Evolutionary conservation across 2,113 vertebrate species (phyloP).

Genomic region (Nycticryphes semicollaris): DNA sequence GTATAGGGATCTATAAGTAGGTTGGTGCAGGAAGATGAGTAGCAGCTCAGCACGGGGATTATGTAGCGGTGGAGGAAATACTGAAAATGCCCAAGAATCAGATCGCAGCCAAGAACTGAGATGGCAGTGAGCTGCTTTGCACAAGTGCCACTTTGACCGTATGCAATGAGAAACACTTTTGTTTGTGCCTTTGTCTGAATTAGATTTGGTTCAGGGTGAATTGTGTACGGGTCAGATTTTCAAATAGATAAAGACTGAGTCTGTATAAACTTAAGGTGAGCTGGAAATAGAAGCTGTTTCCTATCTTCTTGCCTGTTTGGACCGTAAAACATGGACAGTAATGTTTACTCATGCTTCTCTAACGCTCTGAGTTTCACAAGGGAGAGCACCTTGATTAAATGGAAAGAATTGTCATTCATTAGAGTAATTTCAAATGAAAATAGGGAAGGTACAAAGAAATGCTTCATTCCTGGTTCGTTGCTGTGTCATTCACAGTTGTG

Average conservation of each 20-base stretch:
- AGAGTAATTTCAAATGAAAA: neutral
- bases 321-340: neutral
- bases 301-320: neutral
- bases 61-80: neutral
- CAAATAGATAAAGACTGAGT: neutral
- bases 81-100: neutral
- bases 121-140: neutral
- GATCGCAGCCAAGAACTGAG: neutral
- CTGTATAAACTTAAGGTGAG: neutral
- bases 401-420: neutral
- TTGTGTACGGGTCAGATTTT: neutral
- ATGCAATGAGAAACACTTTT: neutral
- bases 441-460: neutral
- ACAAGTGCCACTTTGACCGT: neutral
- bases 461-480: neutral
- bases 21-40: neutral
- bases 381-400: neutral
- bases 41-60: neutral
- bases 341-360: neutral
- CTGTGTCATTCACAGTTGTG: neutral
- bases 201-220: neutral
- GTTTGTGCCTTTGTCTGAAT: neutral
- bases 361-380: neutral
- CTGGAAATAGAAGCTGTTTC: neutral
- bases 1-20: neutral